Percentiles rank a stretch among this genome's conserved stretches.
Evolutionary conservation across 2,888 invertebrate species (phyloP).

Genomic region (Plebejus anna): DNA sequence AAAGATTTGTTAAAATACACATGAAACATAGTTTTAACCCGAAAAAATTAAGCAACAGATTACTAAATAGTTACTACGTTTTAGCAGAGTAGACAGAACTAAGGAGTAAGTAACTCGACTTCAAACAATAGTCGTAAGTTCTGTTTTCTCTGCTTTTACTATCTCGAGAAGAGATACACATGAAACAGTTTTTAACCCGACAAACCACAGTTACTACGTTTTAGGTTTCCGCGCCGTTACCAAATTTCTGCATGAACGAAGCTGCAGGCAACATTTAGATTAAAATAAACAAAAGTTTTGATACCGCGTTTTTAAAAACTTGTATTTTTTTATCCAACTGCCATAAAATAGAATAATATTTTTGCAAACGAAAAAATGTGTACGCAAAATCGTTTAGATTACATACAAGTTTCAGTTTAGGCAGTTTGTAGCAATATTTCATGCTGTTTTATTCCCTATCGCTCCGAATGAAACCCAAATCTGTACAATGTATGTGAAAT

Average conservation of each 20-base stretch:
- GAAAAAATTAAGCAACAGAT: too few species aligned
- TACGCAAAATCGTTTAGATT: conserved; percentile 14
- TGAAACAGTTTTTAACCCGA: too few species aligned
- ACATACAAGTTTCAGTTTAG: conserved; percentile 27
- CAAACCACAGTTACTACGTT: too few species aligned
- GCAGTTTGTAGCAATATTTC: conserved; percentile 25
- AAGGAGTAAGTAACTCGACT: too few species aligned
- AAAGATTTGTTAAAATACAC: too few species aligned
- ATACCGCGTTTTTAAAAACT: neutral
- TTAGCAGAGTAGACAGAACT: too few species aligned
- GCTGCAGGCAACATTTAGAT: neutral
- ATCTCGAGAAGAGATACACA: too few species aligned
- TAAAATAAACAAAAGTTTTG: neutral
- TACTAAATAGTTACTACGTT: too few species aligned
- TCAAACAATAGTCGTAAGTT: too few species aligned
- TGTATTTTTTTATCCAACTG: conserved; percentile 4
- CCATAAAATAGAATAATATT: conserved; percentile 5
- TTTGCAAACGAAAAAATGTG: conserved; percentile 21
- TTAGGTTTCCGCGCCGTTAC: neutral
- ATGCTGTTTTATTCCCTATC: conserved; percentile 21
- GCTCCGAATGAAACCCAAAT: conserved; percentile 20
- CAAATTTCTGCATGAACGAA: neutral
- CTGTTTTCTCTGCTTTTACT: too few species aligned
- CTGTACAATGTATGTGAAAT: conserved; percentile 18
- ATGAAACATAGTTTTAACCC: too few species aligned